Percentiles rank a stretch among this genome's conserved stretches.
Evolutionary conservation across 2,113 vertebrate species (phyloP).

Genomic region (Bos javanicus): DNA sequence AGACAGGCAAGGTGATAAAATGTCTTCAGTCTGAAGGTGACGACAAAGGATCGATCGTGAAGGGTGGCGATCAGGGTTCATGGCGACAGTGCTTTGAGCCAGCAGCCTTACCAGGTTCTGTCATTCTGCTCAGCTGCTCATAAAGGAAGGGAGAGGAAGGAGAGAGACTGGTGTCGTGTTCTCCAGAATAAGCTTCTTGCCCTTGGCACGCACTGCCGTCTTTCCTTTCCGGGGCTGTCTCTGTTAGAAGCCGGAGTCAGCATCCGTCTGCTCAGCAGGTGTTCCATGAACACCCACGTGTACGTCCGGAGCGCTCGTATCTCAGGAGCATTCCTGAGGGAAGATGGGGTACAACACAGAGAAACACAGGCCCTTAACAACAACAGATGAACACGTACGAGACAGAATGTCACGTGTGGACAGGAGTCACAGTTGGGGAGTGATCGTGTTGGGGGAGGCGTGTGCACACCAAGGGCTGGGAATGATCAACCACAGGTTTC

Average conservation of each 20-base stretch:
- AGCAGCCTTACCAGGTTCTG: background rate
- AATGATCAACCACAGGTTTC: background rate
- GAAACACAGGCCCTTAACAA: background rate
- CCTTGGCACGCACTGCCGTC: background rate
- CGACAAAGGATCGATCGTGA: background rate
- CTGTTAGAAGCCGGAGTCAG: background rate
- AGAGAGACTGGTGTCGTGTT: background rate
- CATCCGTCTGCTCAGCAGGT: background rate
- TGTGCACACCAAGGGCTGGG: background rate
- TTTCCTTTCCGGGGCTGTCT: background rate
- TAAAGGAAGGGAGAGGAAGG: background rate
- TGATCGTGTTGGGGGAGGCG: accelerated
- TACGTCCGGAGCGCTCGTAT: background rate
- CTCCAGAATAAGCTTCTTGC: background rate
- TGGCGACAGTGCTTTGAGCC: background rate
- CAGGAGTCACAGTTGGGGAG: background rate
- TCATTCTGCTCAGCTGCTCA: background rate
- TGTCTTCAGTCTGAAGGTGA: background rate
- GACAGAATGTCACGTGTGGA: background rate
- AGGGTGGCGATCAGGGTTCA: background rate
- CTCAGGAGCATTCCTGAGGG: background rate
- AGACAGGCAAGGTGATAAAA: background rate
- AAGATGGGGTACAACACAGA: background rate
- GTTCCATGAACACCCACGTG: background rate
- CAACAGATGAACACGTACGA: background rate